Evolutionary conservation across 1,140 invertebrate species (phyloP).

Genomic region (Euura saliciscinereae): DNA sequence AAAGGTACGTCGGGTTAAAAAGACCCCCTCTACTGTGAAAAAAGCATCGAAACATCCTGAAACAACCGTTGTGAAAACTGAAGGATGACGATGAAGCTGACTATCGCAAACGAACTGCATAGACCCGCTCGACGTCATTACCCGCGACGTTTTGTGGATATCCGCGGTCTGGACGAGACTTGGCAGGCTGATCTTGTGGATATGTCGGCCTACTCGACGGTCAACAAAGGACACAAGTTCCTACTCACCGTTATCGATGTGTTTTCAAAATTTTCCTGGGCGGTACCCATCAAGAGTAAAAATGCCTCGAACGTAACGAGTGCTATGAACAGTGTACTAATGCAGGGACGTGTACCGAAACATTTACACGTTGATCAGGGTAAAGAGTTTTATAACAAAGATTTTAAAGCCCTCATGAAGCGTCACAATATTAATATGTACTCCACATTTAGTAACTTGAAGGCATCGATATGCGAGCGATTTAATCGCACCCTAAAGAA

Average conservation of each 20-base stretch:
- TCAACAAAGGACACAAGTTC: background rate
- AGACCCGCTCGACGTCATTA: background rate
- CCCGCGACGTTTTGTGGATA: too few relatives aligned
- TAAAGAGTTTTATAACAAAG: conserved; percentile 18
- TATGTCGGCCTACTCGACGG: background rate
- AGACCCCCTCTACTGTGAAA: too few relatives aligned
- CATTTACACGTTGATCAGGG: conserved; percentile 22
- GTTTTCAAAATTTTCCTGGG: background rate
- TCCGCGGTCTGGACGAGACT: too few relatives aligned
- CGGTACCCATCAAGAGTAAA: background rate
- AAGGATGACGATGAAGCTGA: background rate
- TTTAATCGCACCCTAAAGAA: conserved; percentile 22
- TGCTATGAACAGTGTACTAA: conserved; percentile 18
- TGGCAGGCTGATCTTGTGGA: background rate
- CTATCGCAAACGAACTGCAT: background rate
- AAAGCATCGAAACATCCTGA: too few relatives aligned
- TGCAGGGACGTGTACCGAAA: conserved; percentile 14
- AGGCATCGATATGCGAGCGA: conserved; percentile 25
- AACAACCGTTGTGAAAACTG: too few relatives aligned
- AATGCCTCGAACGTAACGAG: conserved; percentile 12
- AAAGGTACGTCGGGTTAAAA: too few relatives aligned
- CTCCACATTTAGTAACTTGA: background rate
- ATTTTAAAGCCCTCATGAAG: conserved; percentile 9
- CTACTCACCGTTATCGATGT: background rate
- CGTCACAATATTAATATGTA: conserved; percentile 23